Conservation (phyloP, 2,113 vertebrate species). For the Anolis carolinensis region DNA sequence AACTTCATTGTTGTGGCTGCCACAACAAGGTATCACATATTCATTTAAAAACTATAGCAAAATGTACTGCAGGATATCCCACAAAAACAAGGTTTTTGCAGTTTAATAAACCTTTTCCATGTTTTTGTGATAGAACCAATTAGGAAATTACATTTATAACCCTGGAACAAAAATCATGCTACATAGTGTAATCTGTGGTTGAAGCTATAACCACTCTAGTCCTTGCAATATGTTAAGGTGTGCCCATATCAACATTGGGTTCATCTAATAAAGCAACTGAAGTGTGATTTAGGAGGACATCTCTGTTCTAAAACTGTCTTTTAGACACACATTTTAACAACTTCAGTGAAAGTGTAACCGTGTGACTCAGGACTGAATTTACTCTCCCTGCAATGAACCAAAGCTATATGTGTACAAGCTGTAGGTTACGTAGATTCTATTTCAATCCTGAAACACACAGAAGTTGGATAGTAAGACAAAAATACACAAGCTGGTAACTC, state of each 20-base stretch:
- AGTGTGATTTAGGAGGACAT: background rate
- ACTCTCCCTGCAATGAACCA: background rate
- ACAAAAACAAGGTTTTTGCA: too few relatives aligned
- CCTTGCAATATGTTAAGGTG: background rate
- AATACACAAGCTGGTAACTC: background rate
- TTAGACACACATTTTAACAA: background rate
- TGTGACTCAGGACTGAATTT: background rate
- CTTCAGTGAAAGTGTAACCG: background rate
- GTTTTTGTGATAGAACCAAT: too few relatives aligned
- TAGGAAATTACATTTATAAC: too few relatives aligned
- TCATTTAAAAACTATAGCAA: too few relatives aligned
- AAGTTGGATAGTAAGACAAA: background rate
- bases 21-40: too few relatives aligned
- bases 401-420: background rate
- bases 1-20: too few relatives aligned
- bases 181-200: background rate
- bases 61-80: too few relatives aligned
- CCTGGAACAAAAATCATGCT: too few relatives aligned
- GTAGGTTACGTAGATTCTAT: background rate
- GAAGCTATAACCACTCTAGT: background rate
- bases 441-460: background rate
- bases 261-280: background rate
- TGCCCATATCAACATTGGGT: background rate
- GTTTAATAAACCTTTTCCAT: too few relatives aligned
- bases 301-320: background rate